These are phyloP conservation scores for Drosophila auraria DNA, from an alignment of 1,140 invertebrate genomes.

Conservation along the genomic window DNA sequence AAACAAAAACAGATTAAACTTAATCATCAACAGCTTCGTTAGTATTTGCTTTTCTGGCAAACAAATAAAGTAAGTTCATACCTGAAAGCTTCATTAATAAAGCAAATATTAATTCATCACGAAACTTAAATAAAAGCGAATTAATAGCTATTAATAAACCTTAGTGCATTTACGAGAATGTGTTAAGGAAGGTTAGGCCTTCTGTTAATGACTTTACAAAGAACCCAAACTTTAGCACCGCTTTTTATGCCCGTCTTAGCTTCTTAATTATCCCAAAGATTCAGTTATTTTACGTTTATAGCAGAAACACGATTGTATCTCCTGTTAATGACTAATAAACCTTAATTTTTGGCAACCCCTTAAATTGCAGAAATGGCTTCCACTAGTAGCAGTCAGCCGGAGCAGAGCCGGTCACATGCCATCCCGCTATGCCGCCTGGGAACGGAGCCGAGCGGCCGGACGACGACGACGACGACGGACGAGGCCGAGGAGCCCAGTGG, in stretches of 20 bases:
- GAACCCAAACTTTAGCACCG: background rate
- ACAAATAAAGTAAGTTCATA: background rate
- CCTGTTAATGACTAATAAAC: constrained; percentile 11
- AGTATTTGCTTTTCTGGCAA: constrained; percentile 5
- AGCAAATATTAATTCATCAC: constrained; percentile 9
- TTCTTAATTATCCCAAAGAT: constrained; percentile 3
- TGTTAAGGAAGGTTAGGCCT: background rate
- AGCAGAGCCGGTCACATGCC: constrained; percentile 54
- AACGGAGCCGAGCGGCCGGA: constrained; percentile 45
- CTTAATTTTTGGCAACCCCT: constrained; percentile 1
- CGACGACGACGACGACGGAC: constrained; percentile 11
- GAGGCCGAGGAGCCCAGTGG: constrained; percentile 45
- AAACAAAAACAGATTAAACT: constrained; percentile 13
- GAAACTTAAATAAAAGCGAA: background rate
- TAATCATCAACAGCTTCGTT: background rate
- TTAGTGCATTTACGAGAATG: background rate
- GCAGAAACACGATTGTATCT: background rate
- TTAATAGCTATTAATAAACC: background rate
- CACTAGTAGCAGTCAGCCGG: constrained; percentile 70
- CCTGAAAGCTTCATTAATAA: constrained; percentile 1
- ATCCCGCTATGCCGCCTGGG: constrained; percentile 66
- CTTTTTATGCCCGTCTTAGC: background rate
- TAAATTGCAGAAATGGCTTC: constrained; percentile 79
- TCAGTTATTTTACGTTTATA: too few species aligned
- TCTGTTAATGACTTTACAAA: background rate